Evolutionary conservation across 2,888 invertebrate genomes (phyloP), one percentile per base, ranked within the genome.

Genomic region (Cynaeus angustus): DNA sequence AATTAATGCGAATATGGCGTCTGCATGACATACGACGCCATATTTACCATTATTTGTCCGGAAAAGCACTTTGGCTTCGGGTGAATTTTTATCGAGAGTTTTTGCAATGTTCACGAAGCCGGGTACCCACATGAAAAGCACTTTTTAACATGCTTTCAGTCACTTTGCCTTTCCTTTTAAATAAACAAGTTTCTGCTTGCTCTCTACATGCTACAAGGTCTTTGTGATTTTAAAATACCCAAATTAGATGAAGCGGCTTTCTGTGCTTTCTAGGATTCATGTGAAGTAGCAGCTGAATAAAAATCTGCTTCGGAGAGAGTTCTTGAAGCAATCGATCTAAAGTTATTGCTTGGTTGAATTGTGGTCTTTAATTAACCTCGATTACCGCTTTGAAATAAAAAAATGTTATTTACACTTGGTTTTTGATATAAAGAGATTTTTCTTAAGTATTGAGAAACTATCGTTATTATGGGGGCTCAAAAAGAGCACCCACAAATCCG

Each of bases 221-320:
- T 68, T 68, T 68, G 68, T 68, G 68, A 68, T 68, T 68, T 68
- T 68, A 68, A 68, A 68, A 68, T 68, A 53, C 45, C 53, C 37
- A 68, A 68, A 68, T 61, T 61, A 62, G 61, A 68, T 68, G 46
- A 62, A 62, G 68, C 61, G 55, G 68, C 68, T 68, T 68, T 68
- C 41, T 10, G 33, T 45, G 59, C 46, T 46, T 28, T 59, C 14
- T 38, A 14, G 21, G 38, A 10, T 33, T 38, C 37, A 41, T 46
- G 45, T 46, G 33, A 59, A 26, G 48, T 41, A 28, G 5, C 56
- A 55, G 21, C 6, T 43, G 56, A 56, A 56, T 41, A 56, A 56
- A 56, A 56, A 41, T 26, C 26, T 21, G 21, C 21, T 21, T 1
- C 21, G 4, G 21, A 10, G 10, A n/a, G 26, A n/a, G n/a, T n/a